phyloP scores from a whole-genome alignment of 2,888 invertebrate genomes.

The Heliconius ismenius region DNA sequence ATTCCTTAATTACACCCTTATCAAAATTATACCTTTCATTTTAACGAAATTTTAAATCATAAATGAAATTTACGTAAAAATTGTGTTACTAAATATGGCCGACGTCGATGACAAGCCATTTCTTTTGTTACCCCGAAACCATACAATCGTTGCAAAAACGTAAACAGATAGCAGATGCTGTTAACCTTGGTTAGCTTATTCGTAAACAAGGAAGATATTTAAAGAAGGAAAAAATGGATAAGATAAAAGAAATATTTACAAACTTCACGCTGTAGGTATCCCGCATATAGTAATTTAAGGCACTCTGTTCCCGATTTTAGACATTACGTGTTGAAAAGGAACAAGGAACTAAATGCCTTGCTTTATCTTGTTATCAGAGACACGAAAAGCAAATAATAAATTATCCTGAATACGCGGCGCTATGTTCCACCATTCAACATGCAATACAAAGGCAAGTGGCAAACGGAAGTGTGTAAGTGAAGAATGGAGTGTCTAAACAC shows the following conservation, averaged over 20 bases:
- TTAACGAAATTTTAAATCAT: not conserved
- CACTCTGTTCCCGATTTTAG: too few species aligned
- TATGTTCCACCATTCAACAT: too few species aligned
- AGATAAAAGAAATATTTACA: not conserved
- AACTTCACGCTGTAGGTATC: too few species aligned
- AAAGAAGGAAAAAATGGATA: not conserved
- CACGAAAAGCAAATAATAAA: too few species aligned
- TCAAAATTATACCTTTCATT: not conserved
- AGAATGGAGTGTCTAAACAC: too few species aligned
- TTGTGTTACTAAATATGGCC: slow-evolving; percentile 29
- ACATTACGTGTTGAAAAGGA: too few species aligned
- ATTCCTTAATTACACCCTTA: not conserved
- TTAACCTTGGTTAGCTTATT: slow-evolving; percentile 53
- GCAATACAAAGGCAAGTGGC: too few species aligned
- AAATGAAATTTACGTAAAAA: not conserved
- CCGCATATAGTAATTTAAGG: too few species aligned
- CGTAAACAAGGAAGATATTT: slow-evolving; percentile 40
- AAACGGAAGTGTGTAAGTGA: too few species aligned
- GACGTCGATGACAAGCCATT: slow-evolving; percentile 46
- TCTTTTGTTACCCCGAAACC: slow-evolving; percentile 55
- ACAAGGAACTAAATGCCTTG: too few species aligned
- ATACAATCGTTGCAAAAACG: slow-evolving; percentile 61
- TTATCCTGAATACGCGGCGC: too few species aligned
- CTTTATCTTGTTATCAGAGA: too few species aligned
- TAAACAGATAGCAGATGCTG: slow-evolving; percentile 66